Conservation (phyloP, 64 coral and sea anemone species). For the Stylophora pistillata region DNA sequence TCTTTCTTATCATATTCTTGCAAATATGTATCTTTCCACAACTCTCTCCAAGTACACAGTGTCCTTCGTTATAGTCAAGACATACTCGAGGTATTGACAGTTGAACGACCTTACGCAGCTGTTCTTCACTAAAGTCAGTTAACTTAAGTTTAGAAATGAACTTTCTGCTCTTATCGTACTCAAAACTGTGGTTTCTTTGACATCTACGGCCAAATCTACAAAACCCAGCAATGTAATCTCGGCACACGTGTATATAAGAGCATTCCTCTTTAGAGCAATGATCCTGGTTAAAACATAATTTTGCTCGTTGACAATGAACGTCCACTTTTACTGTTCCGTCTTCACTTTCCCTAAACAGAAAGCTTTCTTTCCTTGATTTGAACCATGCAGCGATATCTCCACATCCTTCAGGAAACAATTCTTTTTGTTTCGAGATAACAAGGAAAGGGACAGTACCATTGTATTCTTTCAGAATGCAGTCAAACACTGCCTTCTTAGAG, state of each 20-base stretch:
- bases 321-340: constrained; percentile 51
- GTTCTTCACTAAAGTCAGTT: constrained; percentile 14
- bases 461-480: constrained; percentile 50
- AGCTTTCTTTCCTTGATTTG: constrained; percentile 22
- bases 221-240: constrained; percentile 41
- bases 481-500: constrained; percentile 62
- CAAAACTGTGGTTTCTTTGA: constrained; percentile 49
- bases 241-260: constrained; percentile 72
- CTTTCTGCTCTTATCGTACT: constrained; percentile 40
- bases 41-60: neutral
- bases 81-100: constrained; percentile 68
- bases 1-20: constrained; percentile 30
- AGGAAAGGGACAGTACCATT: constrained; percentile 40
- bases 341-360: constrained; percentile 52
- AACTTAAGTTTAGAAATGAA: constrained; percentile 13
- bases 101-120: constrained; percentile 31
- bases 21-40: constrained; percentile 47
- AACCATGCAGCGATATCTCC: constrained; percentile 58
- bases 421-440: constrained; percentile 29
- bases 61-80: constrained; percentile 54
- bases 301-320: constrained; percentile 18
- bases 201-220: constrained; percentile 49
- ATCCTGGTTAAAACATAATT: constrained; percentile 51
- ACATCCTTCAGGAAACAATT: constrained; percentile 54
- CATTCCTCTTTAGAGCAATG: constrained; percentile 40